A percentile compares a stretch with the other conserved stretches of the same genome.
These are phyloP conservation scores for Maconellicoccus hirsutus DNA, from an alignment of 1,140 invertebrate species.

Conservation along the genomic window DNA sequence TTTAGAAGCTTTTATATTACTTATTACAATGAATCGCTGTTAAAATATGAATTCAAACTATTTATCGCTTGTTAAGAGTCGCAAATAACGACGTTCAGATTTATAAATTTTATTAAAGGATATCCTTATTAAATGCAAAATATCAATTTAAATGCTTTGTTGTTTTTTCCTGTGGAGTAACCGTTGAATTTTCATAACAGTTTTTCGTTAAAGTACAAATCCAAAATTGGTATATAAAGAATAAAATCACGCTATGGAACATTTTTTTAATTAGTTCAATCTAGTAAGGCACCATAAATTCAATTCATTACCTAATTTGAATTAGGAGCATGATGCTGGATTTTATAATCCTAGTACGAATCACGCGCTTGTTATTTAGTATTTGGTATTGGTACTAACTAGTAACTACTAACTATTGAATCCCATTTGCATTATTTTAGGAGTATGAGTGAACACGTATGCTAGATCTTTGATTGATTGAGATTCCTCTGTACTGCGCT, in stretches of 20 bases:
- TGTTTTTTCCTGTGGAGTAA: constrained; percentile 12
- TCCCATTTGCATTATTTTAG: no score
- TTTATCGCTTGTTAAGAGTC: constrained; percentile 11
- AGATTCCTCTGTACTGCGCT: no score
- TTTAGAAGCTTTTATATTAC: background rate
- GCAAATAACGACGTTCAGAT: background rate
- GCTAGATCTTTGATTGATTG: no score
- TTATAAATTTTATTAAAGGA: constrained; percentile 19
- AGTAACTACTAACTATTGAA: no score
- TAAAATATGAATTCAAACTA: background rate
- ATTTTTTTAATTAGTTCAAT: no score
- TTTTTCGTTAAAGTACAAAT: background rate
- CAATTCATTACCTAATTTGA: no score
- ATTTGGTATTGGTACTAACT: no score
- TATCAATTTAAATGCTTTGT: constrained; percentile 10
- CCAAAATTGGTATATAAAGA: background rate
- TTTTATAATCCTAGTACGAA: no score
- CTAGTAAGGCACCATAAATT: no score
- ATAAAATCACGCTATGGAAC: background rate
- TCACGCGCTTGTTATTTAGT: no score
- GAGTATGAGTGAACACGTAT: no score
- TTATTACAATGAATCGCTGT: background rate
- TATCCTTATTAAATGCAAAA: constrained; percentile 15
- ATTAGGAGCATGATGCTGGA: no score
- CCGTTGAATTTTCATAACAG: background rate